Evolutionary conservation across 2,888 invertebrate species (phyloP).

Genomic region (Amphipoea oculea): DNA sequence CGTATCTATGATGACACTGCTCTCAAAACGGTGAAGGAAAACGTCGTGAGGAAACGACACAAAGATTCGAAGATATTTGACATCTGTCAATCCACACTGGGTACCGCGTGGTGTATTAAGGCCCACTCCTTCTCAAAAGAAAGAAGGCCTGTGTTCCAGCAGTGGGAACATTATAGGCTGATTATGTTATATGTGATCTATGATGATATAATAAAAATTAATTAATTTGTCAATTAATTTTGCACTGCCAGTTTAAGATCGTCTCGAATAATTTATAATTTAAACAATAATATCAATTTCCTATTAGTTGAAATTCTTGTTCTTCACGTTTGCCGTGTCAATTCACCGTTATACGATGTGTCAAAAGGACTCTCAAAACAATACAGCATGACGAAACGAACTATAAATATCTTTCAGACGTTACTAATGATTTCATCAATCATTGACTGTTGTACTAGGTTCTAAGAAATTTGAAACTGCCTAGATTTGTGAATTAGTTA

Average conservation of each 20-base stretch:
- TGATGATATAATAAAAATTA: not conserved
- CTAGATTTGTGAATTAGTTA: slow-evolving; percentile 24
- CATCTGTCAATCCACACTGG: not conserved
- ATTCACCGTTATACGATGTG: slow-evolving; percentile 15
- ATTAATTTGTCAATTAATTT: too few relatives aligned
- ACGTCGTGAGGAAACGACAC: too few relatives aligned
- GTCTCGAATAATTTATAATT: not conserved
- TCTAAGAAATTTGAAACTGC: slow-evolving; percentile 20
- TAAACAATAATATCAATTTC: slow-evolving; percentile 3
- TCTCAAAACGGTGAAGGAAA: too few relatives aligned
- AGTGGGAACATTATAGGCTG: not conserved
- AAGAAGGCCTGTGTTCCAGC: not conserved
- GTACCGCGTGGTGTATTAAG: not conserved
- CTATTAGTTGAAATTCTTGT: slow-evolving; percentile 9
- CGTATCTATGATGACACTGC: not conserved
- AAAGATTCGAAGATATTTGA: not conserved
- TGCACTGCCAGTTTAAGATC: too few relatives aligned
- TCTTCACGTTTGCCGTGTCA: slow-evolving; percentile 1
- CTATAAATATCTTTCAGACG: slow-evolving; percentile 28
- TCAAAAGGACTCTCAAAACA: slow-evolving; percentile 37
- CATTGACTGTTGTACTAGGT: slow-evolving; percentile 26
- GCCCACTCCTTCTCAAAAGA: not conserved
- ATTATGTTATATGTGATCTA: not conserved
- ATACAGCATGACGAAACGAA: slow-evolving; percentile 16
- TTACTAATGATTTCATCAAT: slow-evolving; percentile 28